These are phyloP conservation scores for Metopia argyrocephala DNA, from an alignment of 2,888 invertebrate species.

Conservation along the genomic window DNA sequence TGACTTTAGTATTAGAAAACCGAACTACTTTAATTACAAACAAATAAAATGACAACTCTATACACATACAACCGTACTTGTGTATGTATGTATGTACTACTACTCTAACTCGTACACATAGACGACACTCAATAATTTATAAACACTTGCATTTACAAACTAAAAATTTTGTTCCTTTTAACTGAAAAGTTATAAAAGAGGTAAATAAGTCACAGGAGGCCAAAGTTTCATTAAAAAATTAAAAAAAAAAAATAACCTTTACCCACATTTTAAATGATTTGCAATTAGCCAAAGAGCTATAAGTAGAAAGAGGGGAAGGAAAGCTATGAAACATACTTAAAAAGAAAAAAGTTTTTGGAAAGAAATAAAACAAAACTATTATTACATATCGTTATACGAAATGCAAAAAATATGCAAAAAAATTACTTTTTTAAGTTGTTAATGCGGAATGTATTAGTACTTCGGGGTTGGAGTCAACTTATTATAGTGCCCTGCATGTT, in stretches of 20 bases:
- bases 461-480: no score
- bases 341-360: no score
- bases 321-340: not conserved
- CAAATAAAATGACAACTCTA: constrained; percentile 26
- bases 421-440: no score
- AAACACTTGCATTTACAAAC: not conserved
- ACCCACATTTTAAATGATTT: constrained; percentile 24
- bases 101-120: not conserved
- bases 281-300: not conserved
- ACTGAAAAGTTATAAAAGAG: not conserved
- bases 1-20: constrained; percentile 29
- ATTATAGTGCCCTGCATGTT: no score
- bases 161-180: not conserved
- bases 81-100: not conserved
- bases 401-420: no score
- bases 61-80: not conserved
- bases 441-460: no score
- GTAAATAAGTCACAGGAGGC: not conserved
- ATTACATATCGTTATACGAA: no score
- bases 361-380: no score
- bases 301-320: not conserved
- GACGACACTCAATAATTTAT: not conserved
- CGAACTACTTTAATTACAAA: constrained; percentile 15
- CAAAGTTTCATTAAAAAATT: not conserved
- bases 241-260: constrained; percentile 17